Evolutionary conservation across 2,113 vertebrate species (phyloP).

Genomic region (Callipepla californica): DNA sequence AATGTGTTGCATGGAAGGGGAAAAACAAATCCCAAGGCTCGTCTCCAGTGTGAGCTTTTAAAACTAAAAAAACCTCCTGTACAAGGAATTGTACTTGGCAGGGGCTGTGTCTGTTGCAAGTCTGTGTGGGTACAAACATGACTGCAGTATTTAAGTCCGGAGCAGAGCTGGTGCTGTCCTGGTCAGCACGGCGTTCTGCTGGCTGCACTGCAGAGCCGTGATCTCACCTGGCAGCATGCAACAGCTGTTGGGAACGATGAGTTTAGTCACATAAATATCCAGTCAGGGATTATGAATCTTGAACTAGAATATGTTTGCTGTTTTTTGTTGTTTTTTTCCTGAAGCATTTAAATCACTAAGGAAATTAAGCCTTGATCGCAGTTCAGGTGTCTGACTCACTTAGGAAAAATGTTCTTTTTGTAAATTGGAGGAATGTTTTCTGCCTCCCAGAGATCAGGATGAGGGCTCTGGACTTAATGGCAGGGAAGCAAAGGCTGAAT

Average conservation of each 20-base stretch:
- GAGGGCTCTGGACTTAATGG: background rate
- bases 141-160: background rate
- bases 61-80: background rate
- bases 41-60: background rate
- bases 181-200: background rate
- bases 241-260: background rate
- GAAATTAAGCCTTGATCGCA: background rate
- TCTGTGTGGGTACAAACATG: background rate
- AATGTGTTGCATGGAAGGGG: background rate
- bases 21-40: background rate
- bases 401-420: background rate
- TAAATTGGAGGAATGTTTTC: background rate
- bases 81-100: background rate
- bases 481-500: background rate
- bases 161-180: background rate
- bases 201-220: background rate
- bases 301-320: background rate
- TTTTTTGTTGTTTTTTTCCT: background rate
- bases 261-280: background rate
- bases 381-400: background rate
- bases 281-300: background rate
- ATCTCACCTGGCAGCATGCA: constrained; percentile 11
- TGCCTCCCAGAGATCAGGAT: background rate
- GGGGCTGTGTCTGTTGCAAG: background rate
- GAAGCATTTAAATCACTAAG: background rate